Evolutionary conservation across 2,888 invertebrate species (phyloP).

Genomic region (Watsonalla binaria): DNA sequence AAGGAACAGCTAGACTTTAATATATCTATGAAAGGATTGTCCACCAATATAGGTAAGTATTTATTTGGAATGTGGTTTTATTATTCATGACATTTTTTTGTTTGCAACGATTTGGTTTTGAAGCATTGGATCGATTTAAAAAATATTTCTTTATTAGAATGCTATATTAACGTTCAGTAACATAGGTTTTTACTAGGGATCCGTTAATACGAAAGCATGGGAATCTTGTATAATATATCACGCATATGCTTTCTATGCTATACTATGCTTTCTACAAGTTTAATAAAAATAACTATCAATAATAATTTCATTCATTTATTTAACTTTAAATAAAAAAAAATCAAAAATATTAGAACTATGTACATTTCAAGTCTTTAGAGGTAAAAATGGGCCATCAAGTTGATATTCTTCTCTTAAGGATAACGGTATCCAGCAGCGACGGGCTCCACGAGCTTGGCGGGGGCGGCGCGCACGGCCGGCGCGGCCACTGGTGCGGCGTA

Average conservation of each 20-base stretch:
- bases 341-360: slow-evolving; percentile 47
- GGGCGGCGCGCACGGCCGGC: slow-evolving; percentile 79
- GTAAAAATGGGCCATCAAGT: slow-evolving; percentile 42
- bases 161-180: no score
- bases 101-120: no score
- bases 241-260: not conserved
- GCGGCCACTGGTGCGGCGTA: slow-evolving; percentile 31
- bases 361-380: slow-evolving; percentile 59
- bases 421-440: slow-evolving; percentile 60
- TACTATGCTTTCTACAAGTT: not conserved
- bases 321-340: slow-evolving; percentile 34
- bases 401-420: slow-evolving; percentile 43
- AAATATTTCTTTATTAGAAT: no score
- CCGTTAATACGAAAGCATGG: no score
- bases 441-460: slow-evolving; percentile 81
- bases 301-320: slow-evolving; percentile 16
- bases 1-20: no score
- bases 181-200: no score
- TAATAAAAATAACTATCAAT: not conserved
- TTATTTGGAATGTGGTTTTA: no score
- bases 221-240: no score
- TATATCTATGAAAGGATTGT: no score
- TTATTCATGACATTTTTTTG: no score
- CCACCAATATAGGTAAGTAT: no score
- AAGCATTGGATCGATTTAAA: no score